Conservation (phyloP, 2,888 invertebrate genomes). For the Orthonevra nobilis region DNA sequence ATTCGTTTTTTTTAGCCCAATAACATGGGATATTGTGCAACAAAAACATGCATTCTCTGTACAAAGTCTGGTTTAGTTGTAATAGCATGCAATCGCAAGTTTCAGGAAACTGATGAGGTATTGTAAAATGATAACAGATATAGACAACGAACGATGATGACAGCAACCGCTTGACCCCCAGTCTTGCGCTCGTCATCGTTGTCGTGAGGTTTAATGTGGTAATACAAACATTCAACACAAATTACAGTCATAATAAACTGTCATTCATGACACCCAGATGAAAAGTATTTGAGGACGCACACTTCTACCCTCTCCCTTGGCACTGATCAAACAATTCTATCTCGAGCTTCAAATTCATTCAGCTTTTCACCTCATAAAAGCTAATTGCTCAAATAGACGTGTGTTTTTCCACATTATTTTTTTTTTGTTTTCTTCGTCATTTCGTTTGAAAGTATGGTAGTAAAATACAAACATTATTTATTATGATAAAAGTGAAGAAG, state of each 20-base stretch:
- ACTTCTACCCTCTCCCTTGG: background rate
- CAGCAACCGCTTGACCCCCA: constrained; percentile 29
- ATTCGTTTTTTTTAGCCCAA: constrained; percentile 56
- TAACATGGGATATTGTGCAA: constrained; percentile 51
- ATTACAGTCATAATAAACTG: constrained; percentile 39
- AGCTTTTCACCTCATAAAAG: constrained; percentile 70
- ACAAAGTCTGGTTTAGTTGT: constrained; percentile 43
- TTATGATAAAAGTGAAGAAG: too few species aligned
- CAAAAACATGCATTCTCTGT: constrained; percentile 8
- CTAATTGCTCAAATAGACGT: constrained; percentile 67
- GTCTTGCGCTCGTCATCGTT: constrained; percentile 9
- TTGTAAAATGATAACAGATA: constrained; percentile 56
- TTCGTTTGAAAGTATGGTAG: background rate
- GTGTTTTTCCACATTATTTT: constrained; percentile 34
- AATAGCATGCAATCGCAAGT: background rate
- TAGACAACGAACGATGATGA: background rate
- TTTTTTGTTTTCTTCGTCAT: too few species aligned
- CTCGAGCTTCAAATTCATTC: constrained; percentile 63
- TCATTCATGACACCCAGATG: constrained; percentile 48
- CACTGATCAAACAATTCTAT: constrained; percentile 46
- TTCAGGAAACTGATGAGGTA: constrained; percentile 44
- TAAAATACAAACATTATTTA: too few species aligned
- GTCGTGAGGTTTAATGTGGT: constrained; percentile 28
- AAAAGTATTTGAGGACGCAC: too few species aligned
- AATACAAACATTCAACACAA: constrained; percentile 17